phyloP scores from a whole-genome alignment of 64 coral and sea anemone species.

The Montipora sp. region DNA sequence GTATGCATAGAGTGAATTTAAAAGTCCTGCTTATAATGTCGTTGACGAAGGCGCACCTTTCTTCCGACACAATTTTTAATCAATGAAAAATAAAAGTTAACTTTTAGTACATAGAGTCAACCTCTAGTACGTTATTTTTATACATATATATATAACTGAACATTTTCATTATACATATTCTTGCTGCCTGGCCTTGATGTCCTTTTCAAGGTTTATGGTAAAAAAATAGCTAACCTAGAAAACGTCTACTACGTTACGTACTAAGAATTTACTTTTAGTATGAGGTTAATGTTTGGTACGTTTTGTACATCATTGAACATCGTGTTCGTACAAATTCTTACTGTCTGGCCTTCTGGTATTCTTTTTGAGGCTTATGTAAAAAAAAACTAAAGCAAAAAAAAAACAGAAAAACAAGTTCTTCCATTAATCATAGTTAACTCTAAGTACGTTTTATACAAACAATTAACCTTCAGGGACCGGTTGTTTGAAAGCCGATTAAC shows the following conservation, averaged over 20 bases:
- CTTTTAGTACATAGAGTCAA: too few relatives aligned
- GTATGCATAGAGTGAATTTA: too few relatives aligned
- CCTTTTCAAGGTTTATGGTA: too few relatives aligned
- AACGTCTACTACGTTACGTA: not conserved
- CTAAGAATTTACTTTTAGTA: not conserved
- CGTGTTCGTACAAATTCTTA: not conserved
- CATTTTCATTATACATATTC: slow-evolving; percentile 35
- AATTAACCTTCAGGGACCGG: slow-evolving; percentile 11
- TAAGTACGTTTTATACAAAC: slow-evolving; percentile 21
- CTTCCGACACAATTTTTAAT: too few relatives aligned
- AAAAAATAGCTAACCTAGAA: not conserved
- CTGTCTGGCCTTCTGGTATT: not conserved
- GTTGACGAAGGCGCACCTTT: too few relatives aligned
- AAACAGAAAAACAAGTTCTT: too few relatives aligned
- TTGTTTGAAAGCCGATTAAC: too few relatives aligned
- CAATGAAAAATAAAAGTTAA: not conserved
- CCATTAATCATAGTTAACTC: slow-evolving; percentile 9
- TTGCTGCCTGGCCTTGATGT: too few relatives aligned
- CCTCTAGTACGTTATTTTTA: too few relatives aligned
- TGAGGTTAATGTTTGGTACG: not conserved
- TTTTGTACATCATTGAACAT: not conserved
- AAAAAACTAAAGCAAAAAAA: too few relatives aligned
- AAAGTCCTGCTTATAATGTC: not conserved
- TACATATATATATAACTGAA: slow-evolving; percentile 20
- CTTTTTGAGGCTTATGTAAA: slow-evolving; percentile 3